Base-by-base conservation (phyloP, 2,113 vertebrate species). In the Cygnus atratus region DNA sequence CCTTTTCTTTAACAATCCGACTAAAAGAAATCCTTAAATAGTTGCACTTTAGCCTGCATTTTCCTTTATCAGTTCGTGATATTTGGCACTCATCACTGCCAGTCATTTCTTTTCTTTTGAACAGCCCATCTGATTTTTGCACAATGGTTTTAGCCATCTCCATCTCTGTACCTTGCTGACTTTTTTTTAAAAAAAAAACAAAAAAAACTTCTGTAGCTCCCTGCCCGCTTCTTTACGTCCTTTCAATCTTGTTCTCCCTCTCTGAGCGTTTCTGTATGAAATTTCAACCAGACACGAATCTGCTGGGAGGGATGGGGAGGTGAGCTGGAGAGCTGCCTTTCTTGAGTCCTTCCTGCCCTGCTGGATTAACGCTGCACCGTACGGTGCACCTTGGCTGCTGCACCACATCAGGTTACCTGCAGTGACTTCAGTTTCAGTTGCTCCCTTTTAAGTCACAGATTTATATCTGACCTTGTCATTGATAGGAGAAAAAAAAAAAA, bases 21-120 rank as follows among this genome's bases (percentile, higher is more conserved):
- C 76, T 96, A 57, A 96, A 93, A 90, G 71, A 90, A 88, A 57
- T 37, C 12, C 24, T 81, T n/a, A 83, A 93, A 35, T 62, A 87
- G n/a, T 71, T 90, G 46, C 72, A 63, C 90, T 94, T 92, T 9
- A 70, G 52, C 59, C 72, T 86, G 50, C 44, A 1, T 83, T 88
- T 88, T 21, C 55, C 67, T 92, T 90, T 58, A 48, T 83, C 90
- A 46, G 15, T 28, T 63, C 2, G 1, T 66, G 59, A 19, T 44
- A 55, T 3, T 71, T 73, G 8, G 18, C 37, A 26, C 37, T 74
- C 25, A 8, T 86, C 25, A 4, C 50, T 76, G 72, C 84, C 63
- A 10, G 62, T 48, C 58, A 79, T 12, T 81, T 80, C 67, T 74
- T 73, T 8, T 26, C 48, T n/a, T 87, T 61, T 61, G 35, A 79